Percentiles rank a stretch among this genome's conserved stretches.
phyloP scores from a whole-genome alignment of 2,797 vertebrate species.

The Discoglossus pictus region DNA sequence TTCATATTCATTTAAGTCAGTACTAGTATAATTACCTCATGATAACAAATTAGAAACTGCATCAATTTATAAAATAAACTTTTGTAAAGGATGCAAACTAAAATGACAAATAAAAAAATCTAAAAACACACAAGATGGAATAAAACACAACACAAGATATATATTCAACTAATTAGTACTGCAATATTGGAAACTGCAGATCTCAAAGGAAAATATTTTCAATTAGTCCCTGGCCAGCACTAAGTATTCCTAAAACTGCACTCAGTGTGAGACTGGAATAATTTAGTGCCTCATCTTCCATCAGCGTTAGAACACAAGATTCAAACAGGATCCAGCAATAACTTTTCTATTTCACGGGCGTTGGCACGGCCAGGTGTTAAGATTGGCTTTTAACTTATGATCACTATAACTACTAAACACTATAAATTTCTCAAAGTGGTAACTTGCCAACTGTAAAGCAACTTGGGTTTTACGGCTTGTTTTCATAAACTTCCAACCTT shows the following conservation, averaged over 20 bases:
- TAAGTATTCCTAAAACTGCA: slow-evolving; percentile 62
- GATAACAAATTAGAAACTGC: too few relatives aligned
- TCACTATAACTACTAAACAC: slow-evolving; percentile 62
- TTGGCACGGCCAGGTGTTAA: slow-evolving; percentile 74
- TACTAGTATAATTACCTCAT: too few relatives aligned
- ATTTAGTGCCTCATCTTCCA: slow-evolving; percentile 68
- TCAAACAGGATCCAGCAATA: slow-evolving; percentile 68
- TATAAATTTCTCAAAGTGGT: slow-evolving; percentile 64
- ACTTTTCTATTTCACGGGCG: slow-evolving; percentile 66
- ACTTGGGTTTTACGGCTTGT: slow-evolving; percentile 64
- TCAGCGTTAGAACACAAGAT: slow-evolving; percentile 65
- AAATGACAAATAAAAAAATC: too few relatives aligned
- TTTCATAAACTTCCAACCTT: slow-evolving; percentile 72
- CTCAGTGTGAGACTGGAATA: slow-evolving; percentile 62
- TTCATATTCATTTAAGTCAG: too few relatives aligned
- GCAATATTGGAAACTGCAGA: slow-evolving; percentile 43
- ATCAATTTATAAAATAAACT: too few relatives aligned
- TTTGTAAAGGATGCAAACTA: too few relatives aligned
- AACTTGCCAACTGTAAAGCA: slow-evolving; percentile 67
- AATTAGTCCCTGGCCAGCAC: slow-evolving; percentile 56
- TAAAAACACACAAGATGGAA: too few relatives aligned
- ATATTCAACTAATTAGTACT: slow-evolving; percentile 53
- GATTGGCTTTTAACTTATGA: slow-evolving; percentile 65
- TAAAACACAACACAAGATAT: too few relatives aligned
- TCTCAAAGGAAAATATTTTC: slow-evolving; percentile 55